Conservation (phyloP, 1,140 invertebrate genomes). For the Conus betulinus region DNA sequence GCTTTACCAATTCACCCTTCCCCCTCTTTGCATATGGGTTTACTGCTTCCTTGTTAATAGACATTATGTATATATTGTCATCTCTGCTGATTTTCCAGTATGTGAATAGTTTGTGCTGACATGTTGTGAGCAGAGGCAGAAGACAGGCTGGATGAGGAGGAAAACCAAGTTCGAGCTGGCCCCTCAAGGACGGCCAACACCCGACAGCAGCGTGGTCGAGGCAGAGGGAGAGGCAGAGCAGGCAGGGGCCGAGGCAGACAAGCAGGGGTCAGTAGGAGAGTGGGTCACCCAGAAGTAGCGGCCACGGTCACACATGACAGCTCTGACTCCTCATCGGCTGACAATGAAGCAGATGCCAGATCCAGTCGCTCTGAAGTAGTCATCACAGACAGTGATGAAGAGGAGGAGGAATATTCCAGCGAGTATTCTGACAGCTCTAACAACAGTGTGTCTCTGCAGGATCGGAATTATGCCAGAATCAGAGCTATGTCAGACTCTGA, state of each 20-base stretch:
- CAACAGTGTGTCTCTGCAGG: background rate
- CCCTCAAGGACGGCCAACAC: constrained; percentile 20
- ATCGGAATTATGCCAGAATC: background rate
- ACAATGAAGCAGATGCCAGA: background rate
- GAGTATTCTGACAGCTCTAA: constrained; percentile 13
- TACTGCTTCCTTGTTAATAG: too few relatives aligned
- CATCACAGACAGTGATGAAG: constrained; percentile 18
- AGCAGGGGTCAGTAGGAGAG: background rate
- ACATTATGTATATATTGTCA: too few relatives aligned
- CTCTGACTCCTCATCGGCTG: background rate
- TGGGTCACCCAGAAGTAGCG: background rate
- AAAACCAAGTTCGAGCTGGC: constrained; percentile 31
- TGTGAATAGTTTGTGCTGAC: too few relatives aligned
- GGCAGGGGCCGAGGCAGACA: background rate
- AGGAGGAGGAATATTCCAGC: background rate
- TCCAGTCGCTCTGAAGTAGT: constrained; percentile 7
- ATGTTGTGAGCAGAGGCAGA: constrained; percentile 45
- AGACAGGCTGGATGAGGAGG: constrained; percentile 47
- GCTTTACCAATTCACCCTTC: too few relatives aligned
- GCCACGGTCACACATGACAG: background rate
- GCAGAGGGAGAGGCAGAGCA: constrained; percentile 20
- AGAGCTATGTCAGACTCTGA: background rate
- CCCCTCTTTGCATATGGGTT: too few relatives aligned
- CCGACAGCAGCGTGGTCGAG: constrained; percentile 7
- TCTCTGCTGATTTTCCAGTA: too few relatives aligned